These are phyloP conservation scores for Pyrgilauda ruficollis DNA, from an alignment of 2,113 vertebrate species.

Conservation along the genomic window DNA sequence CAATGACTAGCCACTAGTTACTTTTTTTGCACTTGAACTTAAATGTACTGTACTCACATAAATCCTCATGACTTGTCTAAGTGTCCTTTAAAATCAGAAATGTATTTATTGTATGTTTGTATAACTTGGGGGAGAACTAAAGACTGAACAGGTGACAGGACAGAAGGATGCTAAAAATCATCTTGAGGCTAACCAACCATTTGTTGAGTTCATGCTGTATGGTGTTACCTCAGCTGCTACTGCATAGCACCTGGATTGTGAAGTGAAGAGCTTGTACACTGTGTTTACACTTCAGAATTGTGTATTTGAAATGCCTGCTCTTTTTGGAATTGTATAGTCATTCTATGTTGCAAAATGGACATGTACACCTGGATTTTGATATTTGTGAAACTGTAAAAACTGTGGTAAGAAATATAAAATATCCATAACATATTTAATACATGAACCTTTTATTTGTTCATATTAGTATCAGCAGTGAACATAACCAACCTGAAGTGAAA, in stretches of 20 bases:
- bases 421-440: constrained; percentile 17
- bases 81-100: constrained; percentile 79
- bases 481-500: neutral
- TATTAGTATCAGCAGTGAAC: neutral
- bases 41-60: constrained; percentile 78
- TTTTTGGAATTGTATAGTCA: constrained; percentile 66
- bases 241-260: constrained; percentile 58
- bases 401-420: constrained; percentile 66
- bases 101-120: constrained; percentile 78
- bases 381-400: constrained; percentile 70
- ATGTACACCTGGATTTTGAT: constrained; percentile 67
- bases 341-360: constrained; percentile 61
- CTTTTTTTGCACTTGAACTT: constrained; percentile 79
- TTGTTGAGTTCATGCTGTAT: constrained; percentile 5
- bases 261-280: constrained; percentile 51
- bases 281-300: constrained; percentile 72
- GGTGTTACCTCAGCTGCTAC: constrained; percentile 55
- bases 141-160: constrained; percentile 39
- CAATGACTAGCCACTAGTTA: constrained; percentile 65
- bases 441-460: neutral
- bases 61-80: constrained; percentile 77
- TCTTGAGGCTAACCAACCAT: constrained; percentile 30
- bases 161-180: constrained; percentile 37
- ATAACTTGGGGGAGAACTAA: constrained; percentile 31
- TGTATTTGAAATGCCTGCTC: constrained; percentile 71